These are phyloP conservation scores for Drosophila orosa DNA, from an alignment of 1,140 invertebrate species.

Conservation along the genomic window DNA sequence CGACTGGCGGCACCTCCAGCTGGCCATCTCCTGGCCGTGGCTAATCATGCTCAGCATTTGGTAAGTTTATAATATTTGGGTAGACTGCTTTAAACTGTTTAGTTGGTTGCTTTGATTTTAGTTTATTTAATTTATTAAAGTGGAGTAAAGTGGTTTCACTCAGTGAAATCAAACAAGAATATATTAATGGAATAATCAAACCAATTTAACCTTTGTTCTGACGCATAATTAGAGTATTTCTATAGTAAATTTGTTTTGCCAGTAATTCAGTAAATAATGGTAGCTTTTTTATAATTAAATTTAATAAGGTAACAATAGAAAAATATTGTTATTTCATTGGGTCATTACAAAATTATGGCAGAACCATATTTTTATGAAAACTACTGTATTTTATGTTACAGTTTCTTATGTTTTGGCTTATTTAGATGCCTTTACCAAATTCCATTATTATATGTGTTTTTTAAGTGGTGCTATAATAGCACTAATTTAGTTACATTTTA, in stretches of 20 bases:
- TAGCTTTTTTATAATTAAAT: not conserved
- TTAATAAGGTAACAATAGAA: not conserved
- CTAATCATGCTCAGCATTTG: slow-evolving; percentile 87
- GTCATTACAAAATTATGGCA: not conserved
- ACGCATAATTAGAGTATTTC: not conserved
- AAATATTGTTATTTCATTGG: not conserved
- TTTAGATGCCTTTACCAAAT: not conserved
- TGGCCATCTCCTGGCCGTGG: slow-evolving; percentile 89
- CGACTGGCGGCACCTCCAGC: slow-evolving; percentile 89
- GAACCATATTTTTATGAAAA: not conserved
- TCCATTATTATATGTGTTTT: not conserved
- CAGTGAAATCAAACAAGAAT: not conserved
- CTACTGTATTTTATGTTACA: not conserved
- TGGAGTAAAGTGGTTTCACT: slow-evolving; percentile 6
- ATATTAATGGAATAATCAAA: not conserved
- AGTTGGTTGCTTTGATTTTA: not conserved
- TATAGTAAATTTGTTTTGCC: not conserved
- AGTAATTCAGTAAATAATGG: not conserved
- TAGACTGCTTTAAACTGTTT: no score
- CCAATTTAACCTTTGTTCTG: slow-evolving; percentile 1
- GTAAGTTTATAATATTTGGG: slow-evolving; percentile 85
- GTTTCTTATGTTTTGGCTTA: not conserved
- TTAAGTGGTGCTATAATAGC: not conserved
- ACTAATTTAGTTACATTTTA: no score
- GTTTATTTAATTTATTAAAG: not conserved